Conservation (phyloP, 1,140 invertebrate genomes). For the Lepidurus arcticus region DNA sequence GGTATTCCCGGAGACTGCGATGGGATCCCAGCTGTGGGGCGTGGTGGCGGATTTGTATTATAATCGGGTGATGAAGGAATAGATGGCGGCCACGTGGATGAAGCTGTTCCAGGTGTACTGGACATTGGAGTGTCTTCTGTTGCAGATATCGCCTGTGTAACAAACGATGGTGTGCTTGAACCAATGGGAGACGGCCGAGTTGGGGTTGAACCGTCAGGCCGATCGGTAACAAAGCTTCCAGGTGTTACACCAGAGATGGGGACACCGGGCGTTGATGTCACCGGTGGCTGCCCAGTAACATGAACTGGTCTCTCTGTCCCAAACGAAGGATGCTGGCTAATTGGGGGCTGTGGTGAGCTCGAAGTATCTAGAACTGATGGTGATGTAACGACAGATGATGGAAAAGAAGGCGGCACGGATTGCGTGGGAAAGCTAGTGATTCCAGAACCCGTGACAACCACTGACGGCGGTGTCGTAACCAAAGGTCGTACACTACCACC, state of each 20-base stretch:
- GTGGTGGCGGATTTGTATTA: not conserved
- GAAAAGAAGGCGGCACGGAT: not conserved
- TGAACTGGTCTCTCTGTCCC: not conserved
- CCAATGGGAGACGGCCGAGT: not conserved
- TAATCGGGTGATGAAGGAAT: not conserved
- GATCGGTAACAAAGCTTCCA: not conserved
- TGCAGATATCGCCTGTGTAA: not conserved
- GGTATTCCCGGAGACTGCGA: conserved; percentile 22
- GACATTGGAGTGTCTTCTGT: not conserved
- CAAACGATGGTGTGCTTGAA: not conserved
- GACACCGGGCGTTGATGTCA: not conserved
- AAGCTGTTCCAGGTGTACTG: not conserved
- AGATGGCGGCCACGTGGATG: not conserved
- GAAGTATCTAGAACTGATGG: not conserved
- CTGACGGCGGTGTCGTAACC: not conserved
- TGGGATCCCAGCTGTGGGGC: not conserved
- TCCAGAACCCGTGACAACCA: conserved; percentile 5
- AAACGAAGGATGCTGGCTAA: not conserved
- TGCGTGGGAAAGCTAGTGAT: not conserved
- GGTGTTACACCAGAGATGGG: not conserved
- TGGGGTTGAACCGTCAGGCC: not conserved
- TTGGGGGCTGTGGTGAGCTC: not conserved
- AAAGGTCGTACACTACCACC: not conserved
- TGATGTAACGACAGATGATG: not conserved
- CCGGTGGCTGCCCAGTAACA: not conserved